Evolutionary conservation across 2,797 vertebrate species (phyloP), one percentile per base, ranked within the genome.

Genomic region (Coregonus ussuriensis): DNA sequence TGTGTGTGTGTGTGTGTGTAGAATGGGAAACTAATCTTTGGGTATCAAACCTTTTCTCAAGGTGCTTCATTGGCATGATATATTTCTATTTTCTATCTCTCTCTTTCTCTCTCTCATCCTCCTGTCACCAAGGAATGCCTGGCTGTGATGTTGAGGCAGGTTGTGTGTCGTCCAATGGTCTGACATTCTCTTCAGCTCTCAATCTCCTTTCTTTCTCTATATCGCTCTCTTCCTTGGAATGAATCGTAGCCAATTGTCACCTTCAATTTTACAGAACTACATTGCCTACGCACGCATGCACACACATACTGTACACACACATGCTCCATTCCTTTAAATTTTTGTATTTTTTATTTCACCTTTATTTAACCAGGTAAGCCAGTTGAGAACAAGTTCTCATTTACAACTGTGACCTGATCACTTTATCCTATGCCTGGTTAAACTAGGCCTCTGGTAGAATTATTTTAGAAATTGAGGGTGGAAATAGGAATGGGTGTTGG

Each of bases 181-280:
- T 25, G 25, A 25, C 25, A 25, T 25, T 25, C 25, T 25, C 25
- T 25, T 25, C 25, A 25, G 25, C 25, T 77, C 73, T 54, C 81
- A 35, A 74, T 25, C 76, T 83, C 78, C 80, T 83, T 79, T 84
- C 63, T 67, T 80, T 79, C 77, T n/a, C 3, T 81, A 72, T 80
- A 79, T 76, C 71, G 86, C 79, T 83, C 72, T 71, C 82, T 84
- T 77, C 88, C 88, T 83, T 47, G 41, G 7, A 47, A 9, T 47
- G 41, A 47, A 47, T 47, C 21, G 6, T 47, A 77, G 80, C 66
- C 85, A 85, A 92, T 93, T 93, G 91, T 91, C 91, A 85, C 85
- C 66, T 74, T 71, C 68, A 77, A 68, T 41, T 41, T 41, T 41
- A 41, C 41, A 9, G 41, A 41, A 41, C 41, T 41, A 41, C 41